These are phyloP conservation scores for Muscicapa striata DNA, from an alignment of 2,797 vertebrate genomes.

Conservation along the genomic window DNA sequence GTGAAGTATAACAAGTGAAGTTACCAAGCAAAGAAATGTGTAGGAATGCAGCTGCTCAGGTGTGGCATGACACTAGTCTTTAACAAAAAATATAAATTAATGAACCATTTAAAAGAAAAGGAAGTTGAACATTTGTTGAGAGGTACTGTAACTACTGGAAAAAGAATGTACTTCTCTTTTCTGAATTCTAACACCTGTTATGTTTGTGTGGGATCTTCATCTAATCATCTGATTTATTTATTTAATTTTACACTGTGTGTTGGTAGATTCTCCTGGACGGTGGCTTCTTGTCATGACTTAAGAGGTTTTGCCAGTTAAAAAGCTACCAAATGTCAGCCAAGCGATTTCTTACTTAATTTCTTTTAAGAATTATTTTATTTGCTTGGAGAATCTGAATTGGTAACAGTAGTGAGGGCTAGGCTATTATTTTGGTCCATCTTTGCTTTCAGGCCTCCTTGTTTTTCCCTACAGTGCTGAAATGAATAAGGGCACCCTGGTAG, in stretches of 20 bases:
- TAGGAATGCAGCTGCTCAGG: not conserved
- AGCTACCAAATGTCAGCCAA: not conserved
- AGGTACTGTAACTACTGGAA: not conserved
- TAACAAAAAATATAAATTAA: not conserved
- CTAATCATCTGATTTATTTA: not conserved
- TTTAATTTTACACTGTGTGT: not conserved
- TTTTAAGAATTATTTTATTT: not conserved
- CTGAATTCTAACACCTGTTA: not conserved
- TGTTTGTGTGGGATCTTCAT: not conserved
- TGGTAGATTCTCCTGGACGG: not conserved
- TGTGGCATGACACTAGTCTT: fast-evolving
- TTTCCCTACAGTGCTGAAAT: not conserved
- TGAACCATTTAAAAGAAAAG: not conserved
- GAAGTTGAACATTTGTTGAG: not conserved
- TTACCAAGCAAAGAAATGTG: not conserved
- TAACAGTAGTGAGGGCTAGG: not conserved
- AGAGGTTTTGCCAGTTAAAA: not conserved
- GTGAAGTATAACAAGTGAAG: not conserved
- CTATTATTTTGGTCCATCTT: not conserved
- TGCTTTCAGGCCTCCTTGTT: not conserved
- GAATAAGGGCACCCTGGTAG: not conserved
- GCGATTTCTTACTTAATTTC: not conserved
- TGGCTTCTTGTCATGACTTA: not conserved
- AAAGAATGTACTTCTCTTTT: not conserved
- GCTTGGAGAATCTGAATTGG: not conserved